A percentile compares a stretch with the other conserved stretches of the same genome.
Conservation (phyloP, 2,888 invertebrate species). For the Ophion ventricosus region DNA sequence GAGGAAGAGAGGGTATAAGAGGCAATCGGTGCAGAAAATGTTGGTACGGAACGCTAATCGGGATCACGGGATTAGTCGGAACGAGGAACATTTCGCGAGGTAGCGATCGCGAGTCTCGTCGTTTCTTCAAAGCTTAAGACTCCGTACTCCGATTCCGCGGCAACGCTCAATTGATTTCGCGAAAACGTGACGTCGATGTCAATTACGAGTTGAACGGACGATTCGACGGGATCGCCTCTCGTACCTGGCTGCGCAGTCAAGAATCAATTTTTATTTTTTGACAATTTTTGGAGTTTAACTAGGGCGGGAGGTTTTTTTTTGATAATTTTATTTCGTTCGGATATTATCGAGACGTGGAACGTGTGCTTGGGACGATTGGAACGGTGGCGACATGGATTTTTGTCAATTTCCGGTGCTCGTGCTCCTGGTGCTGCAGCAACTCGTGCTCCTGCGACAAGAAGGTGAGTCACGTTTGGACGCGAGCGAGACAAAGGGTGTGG, state of each 20-base stretch:
- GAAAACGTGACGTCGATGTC: background rate
- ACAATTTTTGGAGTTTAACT: too few relatives aligned
- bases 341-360: background rate
- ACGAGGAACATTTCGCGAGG: background rate
- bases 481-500: background rate
- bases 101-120: constrained; percentile 16
- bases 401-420: constrained; percentile 44
- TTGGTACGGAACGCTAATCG: constrained; percentile 1
- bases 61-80: constrained; percentile 10
- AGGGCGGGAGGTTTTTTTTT: background rate
- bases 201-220: background rate
- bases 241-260: background rate
- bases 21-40: constrained; percentile 18
- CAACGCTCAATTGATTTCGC: background rate
- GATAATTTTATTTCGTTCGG: background rate
- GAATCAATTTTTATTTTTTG: background rate
- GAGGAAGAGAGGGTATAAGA: background rate
- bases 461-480: constrained; percentile 69
- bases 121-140: background rate
- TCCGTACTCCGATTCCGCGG: background rate
- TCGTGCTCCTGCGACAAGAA: constrained; percentile 73
- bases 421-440: constrained; percentile 70
- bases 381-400: constrained; percentile 76
- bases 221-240: background rate
- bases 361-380: background rate